A percentile compares a stretch with the other conserved stretches of the same genome.
Conservation (phyloP, 2,888 invertebrate species). For the Orthosia gothica region DNA sequence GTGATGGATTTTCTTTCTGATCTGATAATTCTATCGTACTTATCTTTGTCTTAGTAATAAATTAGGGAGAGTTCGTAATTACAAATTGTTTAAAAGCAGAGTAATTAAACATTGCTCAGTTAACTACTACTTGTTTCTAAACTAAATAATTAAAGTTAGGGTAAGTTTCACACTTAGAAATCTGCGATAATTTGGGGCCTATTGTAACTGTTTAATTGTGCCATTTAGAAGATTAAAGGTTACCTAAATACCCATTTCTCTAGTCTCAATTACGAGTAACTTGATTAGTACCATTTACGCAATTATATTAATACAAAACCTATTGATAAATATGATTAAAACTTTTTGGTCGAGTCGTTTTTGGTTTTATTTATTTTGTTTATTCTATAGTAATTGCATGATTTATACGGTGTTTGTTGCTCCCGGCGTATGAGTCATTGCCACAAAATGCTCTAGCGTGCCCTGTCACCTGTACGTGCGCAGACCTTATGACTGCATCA, state of each 20-base stretch:
- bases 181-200: slow-evolving; percentile 31
- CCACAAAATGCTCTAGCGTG: too few species aligned
- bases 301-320: too few species aligned
- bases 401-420: too few species aligned
- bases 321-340: too few species aligned
- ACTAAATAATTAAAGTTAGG: slow-evolving; percentile 51
- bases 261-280: too few species aligned
- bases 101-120: slow-evolving; percentile 47
- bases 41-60: slow-evolving; percentile 28
- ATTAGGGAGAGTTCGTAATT: slow-evolving; percentile 41
- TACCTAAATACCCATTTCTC: not conserved
- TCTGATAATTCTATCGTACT: slow-evolving; percentile 19
- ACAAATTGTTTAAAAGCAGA: slow-evolving; percentile 46
- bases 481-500: too few species aligned
- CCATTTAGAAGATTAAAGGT: slow-evolving; percentile 5
- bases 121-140: slow-evolving; percentile 44
- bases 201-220: slow-evolving; percentile 28
- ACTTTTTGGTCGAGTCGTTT: not conserved
- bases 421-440: too few species aligned
- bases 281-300: not conserved
- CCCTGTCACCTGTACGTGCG: too few species aligned
- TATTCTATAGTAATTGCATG: too few species aligned
- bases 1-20: slow-evolving; percentile 9
- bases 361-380: not conserved
- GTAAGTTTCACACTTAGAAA: slow-evolving; percentile 29